These are phyloP conservation scores for Anastrepha ludens DNA, from an alignment of 1,140 invertebrate species.

Conservation along the genomic window DNA sequence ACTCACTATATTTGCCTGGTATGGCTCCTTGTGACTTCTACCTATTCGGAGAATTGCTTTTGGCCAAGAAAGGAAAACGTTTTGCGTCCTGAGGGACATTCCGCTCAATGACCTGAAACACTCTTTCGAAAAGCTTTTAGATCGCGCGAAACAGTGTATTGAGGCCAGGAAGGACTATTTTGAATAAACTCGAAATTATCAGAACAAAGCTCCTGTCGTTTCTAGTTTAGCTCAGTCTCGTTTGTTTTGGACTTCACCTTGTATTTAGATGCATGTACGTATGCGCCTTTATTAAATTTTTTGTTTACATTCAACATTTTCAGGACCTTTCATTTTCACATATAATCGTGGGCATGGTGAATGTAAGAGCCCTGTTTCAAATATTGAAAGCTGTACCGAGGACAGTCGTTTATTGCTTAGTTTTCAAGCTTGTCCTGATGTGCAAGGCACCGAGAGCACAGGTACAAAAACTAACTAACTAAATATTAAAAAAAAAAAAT, in stretches of 20 bases:
- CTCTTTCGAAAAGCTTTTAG: too few species aligned
- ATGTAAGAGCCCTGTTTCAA: slow-evolving; percentile 87
- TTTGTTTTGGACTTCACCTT: background rate
- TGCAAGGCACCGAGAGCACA: slow-evolving; percentile 88
- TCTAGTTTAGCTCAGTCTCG: background rate
- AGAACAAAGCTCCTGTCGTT: background rate
- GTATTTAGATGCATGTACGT: background rate
- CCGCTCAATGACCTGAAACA: too few species aligned
- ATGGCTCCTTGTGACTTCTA: too few species aligned
- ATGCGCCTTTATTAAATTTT: background rate
- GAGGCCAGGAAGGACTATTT: too few species aligned
- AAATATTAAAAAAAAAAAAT: too few species aligned
- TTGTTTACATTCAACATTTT: slow-evolving; percentile 43
- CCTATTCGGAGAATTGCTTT: too few species aligned
- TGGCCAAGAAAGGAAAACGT: too few species aligned
- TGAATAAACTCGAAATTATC: too few species aligned
- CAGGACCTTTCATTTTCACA: slow-evolving; percentile 76
- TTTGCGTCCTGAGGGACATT: too few species aligned
- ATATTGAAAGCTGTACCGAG: slow-evolving; percentile 92
- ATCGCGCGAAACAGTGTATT: too few species aligned
- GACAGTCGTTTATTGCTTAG: slow-evolving; percentile 88
- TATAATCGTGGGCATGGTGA: slow-evolving; percentile 86
- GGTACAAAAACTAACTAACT: slow-evolving; percentile 74
- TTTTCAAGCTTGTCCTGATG: slow-evolving; percentile 94
- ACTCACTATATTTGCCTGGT: too few species aligned